Conservation (phyloP, 1,140 invertebrate genomes). For the Trichonephila clavata region DNA sequence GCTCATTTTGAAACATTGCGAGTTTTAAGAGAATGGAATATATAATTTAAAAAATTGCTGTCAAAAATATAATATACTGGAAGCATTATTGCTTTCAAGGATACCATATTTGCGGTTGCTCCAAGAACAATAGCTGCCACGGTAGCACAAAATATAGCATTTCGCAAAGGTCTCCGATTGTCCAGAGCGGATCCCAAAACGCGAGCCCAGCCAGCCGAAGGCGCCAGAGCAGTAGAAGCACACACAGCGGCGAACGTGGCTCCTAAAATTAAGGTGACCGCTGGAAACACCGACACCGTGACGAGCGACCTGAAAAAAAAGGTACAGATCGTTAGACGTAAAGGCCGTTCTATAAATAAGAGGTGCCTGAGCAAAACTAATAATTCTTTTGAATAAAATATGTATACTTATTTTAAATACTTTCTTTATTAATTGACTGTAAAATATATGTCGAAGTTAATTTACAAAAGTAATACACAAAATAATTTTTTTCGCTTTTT, state of each 20-base stretch:
- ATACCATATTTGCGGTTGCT: conserved; percentile 81
- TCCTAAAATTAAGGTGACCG: conserved; percentile 58
- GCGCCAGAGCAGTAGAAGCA: conserved; percentile 58
- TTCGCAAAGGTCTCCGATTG: conserved; percentile 81
- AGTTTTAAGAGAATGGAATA: too few species aligned
- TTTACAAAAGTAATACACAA: too few species aligned
- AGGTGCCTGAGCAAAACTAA: too few species aligned
- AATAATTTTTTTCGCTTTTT: too few species aligned
- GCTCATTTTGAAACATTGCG: too few species aligned
- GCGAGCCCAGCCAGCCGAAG: conserved; percentile 63
- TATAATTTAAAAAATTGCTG: too few species aligned
- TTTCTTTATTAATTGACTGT: too few species aligned
- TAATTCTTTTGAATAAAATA: too few species aligned
- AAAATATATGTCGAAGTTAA: too few species aligned
- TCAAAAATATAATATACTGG: too few species aligned
- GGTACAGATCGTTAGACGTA: not conserved
- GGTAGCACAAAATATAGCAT: conserved; percentile 89
- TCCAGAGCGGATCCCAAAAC: conserved; percentile 84
- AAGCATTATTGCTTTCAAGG: conserved; percentile 6
- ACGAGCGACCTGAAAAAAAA: conserved; percentile 49
- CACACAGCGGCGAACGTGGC: conserved; percentile 64
- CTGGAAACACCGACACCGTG: conserved; percentile 64
- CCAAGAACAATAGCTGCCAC: conserved; percentile 87
- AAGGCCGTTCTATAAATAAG: too few species aligned
- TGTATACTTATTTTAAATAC: too few species aligned